Conservation (phyloP, 2,797 vertebrate species). For the Crax fasciolata region DNA sequence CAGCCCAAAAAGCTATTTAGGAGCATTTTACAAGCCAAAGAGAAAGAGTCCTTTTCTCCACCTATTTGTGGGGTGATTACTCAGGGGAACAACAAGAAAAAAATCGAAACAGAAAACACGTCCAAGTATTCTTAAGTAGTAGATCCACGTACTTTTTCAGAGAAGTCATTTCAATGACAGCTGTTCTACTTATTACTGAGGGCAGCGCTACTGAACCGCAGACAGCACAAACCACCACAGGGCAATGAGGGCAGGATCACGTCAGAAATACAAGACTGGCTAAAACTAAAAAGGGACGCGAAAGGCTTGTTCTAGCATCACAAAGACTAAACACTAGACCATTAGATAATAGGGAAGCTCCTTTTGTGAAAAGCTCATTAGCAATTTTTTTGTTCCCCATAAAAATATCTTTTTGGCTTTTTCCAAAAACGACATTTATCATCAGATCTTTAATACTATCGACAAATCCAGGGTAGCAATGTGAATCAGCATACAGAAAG, state of each 20-base stretch:
- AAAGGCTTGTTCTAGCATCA: background rate
- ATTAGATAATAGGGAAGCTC: background rate
- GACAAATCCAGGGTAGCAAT: background rate
- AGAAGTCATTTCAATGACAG: constrained; percentile 29
- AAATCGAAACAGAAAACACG: constrained; percentile 10
- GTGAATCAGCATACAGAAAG: background rate
- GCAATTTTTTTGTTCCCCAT: background rate
- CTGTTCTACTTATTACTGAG: constrained; percentile 23
- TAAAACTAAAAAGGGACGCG: background rate
- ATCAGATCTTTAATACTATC: background rate
- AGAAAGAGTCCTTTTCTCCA: constrained; percentile 28
- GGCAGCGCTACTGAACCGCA: constrained; percentile 18
- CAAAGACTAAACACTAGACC: background rate
- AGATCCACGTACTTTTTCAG: constrained; percentile 35
- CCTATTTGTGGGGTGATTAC: constrained; percentile 28
- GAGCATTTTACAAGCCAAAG: constrained; percentile 5
- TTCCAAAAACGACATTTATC: background rate
- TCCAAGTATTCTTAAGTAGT: constrained; percentile 40
- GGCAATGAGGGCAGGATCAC: background rate
- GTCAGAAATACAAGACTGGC: background rate
- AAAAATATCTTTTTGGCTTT: background rate
- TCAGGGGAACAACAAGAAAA: background rate
- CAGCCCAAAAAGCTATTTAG: constrained; percentile 37
- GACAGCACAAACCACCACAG: background rate
- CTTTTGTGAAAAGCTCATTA: background rate